phyloP scores from a whole-genome alignment of 1,140 invertebrate species.

The Hyphantria cunea region DNA sequence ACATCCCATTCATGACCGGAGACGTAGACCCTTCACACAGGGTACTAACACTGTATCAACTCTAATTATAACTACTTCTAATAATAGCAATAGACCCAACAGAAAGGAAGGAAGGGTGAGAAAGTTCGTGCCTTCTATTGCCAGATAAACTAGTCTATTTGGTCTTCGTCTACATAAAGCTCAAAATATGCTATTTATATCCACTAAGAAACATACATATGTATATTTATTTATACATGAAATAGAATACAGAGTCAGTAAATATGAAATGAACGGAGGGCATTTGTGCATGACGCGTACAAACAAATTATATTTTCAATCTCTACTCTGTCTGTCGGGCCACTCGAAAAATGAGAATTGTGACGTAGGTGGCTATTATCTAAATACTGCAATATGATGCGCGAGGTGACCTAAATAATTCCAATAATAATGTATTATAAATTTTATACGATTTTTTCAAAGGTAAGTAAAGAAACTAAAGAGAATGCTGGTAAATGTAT shows the following conservation, averaged over 20 bases:
- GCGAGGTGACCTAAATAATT: constrained; percentile 1
- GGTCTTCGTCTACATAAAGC: neutral
- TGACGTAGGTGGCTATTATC: constrained; percentile 44
- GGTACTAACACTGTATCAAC: constrained; percentile 13
- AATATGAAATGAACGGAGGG: constrained; percentile 30
- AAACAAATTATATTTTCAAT: constrained; percentile 45
- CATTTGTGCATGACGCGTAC: constrained; percentile 39
- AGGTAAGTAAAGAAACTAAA: too few species aligned
- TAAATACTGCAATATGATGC: neutral
- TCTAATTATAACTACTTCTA: constrained; percentile 30
- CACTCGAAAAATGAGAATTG: constrained; percentile 57
- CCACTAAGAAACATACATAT: neutral
- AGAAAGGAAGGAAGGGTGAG: constrained; percentile 19
- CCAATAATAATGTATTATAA: neutral
- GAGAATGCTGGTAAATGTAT: too few species aligned
- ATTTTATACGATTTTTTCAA: too few species aligned
- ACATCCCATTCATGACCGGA: constrained; percentile 63
- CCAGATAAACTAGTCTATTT: constrained; percentile 8
- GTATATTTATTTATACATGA: neutral
- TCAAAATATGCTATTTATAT: neutral
- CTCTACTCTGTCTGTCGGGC: constrained; percentile 40
- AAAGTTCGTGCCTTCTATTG: neutral
- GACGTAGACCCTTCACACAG: constrained; percentile 35
- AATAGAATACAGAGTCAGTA: constrained; percentile 5
- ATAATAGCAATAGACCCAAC: constrained; percentile 26